Conservation (phyloP, 2,113 vertebrate genomes). For the Rousettus leschenaultii region DNA sequence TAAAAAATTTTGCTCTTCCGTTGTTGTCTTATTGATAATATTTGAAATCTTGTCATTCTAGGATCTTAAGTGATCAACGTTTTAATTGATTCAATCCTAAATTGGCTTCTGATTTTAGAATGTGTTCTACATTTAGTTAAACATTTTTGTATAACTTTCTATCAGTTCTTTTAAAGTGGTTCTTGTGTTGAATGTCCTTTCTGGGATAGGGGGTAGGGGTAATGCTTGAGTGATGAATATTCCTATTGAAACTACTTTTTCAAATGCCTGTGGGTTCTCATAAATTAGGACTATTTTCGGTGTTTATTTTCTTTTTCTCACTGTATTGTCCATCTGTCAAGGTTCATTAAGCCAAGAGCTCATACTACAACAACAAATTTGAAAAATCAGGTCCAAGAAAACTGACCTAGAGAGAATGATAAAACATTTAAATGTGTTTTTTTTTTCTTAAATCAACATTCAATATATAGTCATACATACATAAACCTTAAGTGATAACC, state of each 20-base stretch:
- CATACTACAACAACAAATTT: background rate
- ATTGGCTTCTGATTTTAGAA: background rate
- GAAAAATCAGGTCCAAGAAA: background rate
- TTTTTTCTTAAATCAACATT: conserved; percentile 12
- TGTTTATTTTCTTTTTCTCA: conserved; percentile 17
- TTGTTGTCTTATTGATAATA: background rate
- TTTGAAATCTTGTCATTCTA: conserved; percentile 17
- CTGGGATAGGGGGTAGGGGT: background rate
- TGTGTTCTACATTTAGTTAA: background rate
- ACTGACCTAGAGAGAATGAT: background rate
- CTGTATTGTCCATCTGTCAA: conserved; percentile 41
- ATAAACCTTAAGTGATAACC: background rate
- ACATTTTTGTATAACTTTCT: background rate
- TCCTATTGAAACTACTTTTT: background rate
- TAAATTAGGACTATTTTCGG: conserved; percentile 20
- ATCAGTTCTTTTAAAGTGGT: background rate
- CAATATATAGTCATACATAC: background rate
- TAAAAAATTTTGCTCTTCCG: background rate
- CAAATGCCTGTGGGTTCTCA: background rate
- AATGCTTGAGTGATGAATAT: background rate
- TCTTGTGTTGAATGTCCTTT: background rate
- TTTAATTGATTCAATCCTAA: background rate
- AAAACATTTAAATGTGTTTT: background rate
- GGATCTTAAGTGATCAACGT: background rate
- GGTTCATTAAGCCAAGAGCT: conserved; percentile 43